These are phyloP conservation scores for Bellardia bayeri DNA, from an alignment of 2,888 invertebrate species.

Conservation along the genomic window DNA sequence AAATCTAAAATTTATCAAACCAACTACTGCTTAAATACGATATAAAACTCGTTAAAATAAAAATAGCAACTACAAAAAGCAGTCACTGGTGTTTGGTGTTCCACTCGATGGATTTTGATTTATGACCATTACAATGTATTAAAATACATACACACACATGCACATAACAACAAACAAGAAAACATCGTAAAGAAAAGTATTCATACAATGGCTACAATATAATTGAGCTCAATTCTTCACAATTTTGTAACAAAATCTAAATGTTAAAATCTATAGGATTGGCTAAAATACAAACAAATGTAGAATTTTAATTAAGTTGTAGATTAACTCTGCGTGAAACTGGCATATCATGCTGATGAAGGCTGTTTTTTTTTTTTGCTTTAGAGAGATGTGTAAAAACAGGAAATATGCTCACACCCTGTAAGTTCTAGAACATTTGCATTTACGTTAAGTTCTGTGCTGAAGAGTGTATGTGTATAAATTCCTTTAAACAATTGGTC, in stretches of 20 bases:
- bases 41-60: neutral
- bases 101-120: conserved; percentile 43
- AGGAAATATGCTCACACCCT: neutral
- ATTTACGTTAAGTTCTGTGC: neutral
- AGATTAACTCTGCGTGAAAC: neutral
- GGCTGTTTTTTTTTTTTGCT: too few relatives aligned
- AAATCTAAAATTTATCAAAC: too few relatives aligned
- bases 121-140: conserved; percentile 27
- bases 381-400: too few relatives aligned
- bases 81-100: conserved; percentile 23
- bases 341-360: neutral
- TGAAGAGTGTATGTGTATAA: neutral
- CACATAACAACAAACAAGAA: neutral
- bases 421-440: neutral
- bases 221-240: neutral
- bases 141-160: neutral
- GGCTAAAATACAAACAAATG: too few relatives aligned
- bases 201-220: neutral
- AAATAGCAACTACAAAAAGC: neutral
- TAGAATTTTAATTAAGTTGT: too few relatives aligned
- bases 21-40: neutral
- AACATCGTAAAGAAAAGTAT: neutral
- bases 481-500: neutral
- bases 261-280: neutral
- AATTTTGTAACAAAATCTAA: neutral